Conservation (phyloP, 2,113 vertebrate genomes). For the Microtus richardsoni region DNA sequence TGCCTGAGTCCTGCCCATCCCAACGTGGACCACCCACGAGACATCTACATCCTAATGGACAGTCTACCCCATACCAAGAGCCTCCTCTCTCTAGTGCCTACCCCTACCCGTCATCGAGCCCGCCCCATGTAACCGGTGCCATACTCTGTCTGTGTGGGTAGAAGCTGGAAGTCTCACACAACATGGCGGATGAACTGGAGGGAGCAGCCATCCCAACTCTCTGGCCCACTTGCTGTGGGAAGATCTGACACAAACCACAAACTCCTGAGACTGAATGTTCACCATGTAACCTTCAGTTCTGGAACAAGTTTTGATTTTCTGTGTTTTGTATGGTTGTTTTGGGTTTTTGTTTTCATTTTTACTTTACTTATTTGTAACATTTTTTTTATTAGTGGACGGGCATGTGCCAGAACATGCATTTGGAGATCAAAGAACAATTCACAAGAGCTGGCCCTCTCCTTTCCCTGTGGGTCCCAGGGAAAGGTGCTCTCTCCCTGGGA, state of each 20-base stretch:
- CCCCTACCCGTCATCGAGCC: neutral
- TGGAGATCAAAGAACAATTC: too few species aligned
- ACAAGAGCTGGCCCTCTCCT: neutral
- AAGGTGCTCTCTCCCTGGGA: neutral
- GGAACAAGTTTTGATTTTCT: neutral
- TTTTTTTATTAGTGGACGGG: neutral
- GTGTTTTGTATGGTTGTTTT: neutral
- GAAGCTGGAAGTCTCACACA: neutral
- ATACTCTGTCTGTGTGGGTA: neutral
- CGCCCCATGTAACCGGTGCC: rapidly evolving
- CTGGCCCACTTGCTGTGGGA: neutral
- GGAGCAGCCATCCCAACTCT: rapidly evolving
- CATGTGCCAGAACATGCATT: neutral
- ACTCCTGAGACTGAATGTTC: neutral
- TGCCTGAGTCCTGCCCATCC: rapidly evolving
- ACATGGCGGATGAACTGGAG: rapidly evolving
- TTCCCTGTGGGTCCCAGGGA: neutral
- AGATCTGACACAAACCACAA: too few species aligned
- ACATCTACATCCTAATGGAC: too few species aligned
- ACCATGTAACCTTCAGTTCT: neutral
- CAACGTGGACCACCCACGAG: too few species aligned
- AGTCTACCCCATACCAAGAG: neutral
- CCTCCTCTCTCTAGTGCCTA: neutral
- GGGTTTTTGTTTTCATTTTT: neutral
- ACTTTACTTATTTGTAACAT: neutral